Conservation (phyloP, 1,140 invertebrate species). For the Ridgeia piscesae region DNA sequence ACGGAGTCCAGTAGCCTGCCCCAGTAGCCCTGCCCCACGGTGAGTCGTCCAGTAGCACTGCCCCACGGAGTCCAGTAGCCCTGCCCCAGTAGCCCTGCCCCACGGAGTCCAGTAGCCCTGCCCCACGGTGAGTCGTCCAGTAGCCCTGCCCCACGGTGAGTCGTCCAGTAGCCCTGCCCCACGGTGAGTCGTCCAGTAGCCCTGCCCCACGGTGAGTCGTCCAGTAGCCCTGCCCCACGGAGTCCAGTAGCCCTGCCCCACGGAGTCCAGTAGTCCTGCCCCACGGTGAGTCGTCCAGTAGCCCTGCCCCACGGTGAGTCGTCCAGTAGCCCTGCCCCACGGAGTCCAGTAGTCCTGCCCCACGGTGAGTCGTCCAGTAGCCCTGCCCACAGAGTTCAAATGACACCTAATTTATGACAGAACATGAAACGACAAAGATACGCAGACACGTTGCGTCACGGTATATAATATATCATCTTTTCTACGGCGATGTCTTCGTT, state of each 20-base stretch:
- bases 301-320: too few species aligned
- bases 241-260: background rate
- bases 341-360: too few species aligned
- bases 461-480: background rate
- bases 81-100: background rate
- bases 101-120: too few species aligned
- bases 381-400: background rate
- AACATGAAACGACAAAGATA: background rate
- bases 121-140: too few species aligned
- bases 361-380: constrained; percentile 59
- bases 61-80: background rate
- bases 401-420: background rate
- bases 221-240: background rate
- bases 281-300: too few species aligned
- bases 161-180: background rate
- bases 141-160: background rate
- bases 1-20: background rate
- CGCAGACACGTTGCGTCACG: too few species aligned
- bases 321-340: background rate
- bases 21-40: background rate
- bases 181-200: background rate
- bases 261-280: too few species aligned
- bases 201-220: too few species aligned
- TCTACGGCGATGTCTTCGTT: background rate
- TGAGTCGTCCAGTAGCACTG: background rate